These are phyloP conservation scores for Tetramorium bicarinatum DNA, from an alignment of 2,888 invertebrate species.

Conservation along the genomic window DNA sequence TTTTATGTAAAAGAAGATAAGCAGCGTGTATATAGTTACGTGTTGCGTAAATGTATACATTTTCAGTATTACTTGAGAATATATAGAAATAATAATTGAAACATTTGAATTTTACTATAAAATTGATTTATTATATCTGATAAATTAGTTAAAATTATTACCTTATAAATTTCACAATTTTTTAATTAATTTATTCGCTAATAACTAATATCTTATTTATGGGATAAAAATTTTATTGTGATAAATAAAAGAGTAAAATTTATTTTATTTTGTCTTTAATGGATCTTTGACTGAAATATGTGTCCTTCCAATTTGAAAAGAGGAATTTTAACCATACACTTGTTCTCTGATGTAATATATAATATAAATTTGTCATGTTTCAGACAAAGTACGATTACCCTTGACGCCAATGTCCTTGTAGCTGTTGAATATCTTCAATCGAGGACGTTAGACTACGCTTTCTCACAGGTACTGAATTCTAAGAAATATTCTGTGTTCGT, in stretches of 20 bases:
- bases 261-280: not conserved
- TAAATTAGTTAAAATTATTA: not conserved
- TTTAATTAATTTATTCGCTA: not conserved
- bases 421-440: not conserved
- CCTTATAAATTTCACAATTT: not conserved
- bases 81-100: slow-evolving; percentile 4
- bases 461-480: not conserved
- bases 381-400: not conserved
- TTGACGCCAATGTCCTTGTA: slow-evolving; percentile 24
- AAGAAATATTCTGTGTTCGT: not conserved
- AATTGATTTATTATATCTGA: not conserved
- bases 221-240: not conserved
- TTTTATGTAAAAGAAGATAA: slow-evolving; percentile 5
- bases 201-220: not conserved
- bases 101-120: not conserved
- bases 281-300: not conserved
- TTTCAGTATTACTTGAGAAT: not conserved
- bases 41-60: not conserved
- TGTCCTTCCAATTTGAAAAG: not conserved
- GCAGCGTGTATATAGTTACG: not conserved
- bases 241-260: not conserved
- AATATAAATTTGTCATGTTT: slow-evolving; percentile 30
- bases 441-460: not conserved
- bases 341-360: not conserved
- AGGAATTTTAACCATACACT: not conserved